A percentile compares a stretch with the other conserved stretches of the same genome.
phyloP scores from a whole-genome alignment of 2,113 vertebrate species.

The Miniopterus natalensis region DNA sequence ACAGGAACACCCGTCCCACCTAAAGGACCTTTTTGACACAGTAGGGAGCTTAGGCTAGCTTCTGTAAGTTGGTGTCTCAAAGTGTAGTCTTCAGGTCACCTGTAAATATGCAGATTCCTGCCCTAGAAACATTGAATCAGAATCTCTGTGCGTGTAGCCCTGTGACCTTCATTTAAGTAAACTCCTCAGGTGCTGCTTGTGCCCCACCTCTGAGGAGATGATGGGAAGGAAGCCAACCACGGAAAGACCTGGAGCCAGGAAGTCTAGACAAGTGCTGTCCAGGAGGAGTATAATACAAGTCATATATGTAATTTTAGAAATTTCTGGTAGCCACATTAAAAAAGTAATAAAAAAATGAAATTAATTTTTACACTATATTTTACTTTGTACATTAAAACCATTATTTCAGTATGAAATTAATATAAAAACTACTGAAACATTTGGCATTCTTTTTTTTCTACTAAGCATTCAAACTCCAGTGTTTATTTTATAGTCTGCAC shows the following conservation, averaged over 20 bases:
- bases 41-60: background rate
- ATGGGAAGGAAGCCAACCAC: background rate
- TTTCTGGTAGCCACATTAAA: background rate
- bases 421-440: background rate
- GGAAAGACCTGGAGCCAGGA: background rate
- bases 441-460: background rate
- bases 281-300: background rate
- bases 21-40: background rate
- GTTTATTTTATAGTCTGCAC: background rate
- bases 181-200: background rate
- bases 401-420: background rate
- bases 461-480: background rate
- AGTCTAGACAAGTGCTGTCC: background rate
- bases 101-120: background rate
- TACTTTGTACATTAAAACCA: background rate
- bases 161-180: constrained; percentile 22
- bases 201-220: background rate
- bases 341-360: background rate
- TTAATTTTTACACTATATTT: background rate
- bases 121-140: background rate
- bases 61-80: background rate
- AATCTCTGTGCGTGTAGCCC: background rate
- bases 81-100: background rate
- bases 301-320: background rate
- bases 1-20: background rate